phyloP scores from a whole-genome alignment of 2,888 invertebrate species.

The Poecilus cupreus region DNA sequence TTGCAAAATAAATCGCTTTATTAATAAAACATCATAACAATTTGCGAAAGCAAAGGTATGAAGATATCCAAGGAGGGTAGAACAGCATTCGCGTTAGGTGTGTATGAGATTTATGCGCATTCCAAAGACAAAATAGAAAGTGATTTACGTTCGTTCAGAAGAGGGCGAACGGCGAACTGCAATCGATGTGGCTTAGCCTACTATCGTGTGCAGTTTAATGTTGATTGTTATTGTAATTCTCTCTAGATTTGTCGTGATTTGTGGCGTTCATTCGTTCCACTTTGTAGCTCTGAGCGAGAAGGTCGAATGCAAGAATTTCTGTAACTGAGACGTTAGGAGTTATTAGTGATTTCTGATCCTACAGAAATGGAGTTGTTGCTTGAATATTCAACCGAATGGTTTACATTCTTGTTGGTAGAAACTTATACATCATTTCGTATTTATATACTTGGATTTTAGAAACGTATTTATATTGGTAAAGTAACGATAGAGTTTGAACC shows the following conservation, averaged over 20 bases:
- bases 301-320: constrained; percentile 26
- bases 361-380: background rate
- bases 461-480: too few species aligned
- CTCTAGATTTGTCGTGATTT: constrained; percentile 14
- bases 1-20: too few species aligned
- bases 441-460: too few species aligned
- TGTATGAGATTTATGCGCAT: constrained; percentile 32
- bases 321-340: constrained; percentile 4
- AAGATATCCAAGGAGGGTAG: constrained; percentile 8
- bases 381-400: constrained; percentile 7
- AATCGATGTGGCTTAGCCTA: constrained; percentile 1
- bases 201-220: constrained; percentile 1
- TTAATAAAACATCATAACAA: too few species aligned
- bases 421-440: background rate
- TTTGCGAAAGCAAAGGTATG: background rate
- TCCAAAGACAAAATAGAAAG: constrained; percentile 49
- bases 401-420: background rate
- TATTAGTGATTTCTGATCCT: background rate
- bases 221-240: constrained; percentile 40
- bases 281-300: constrained; percentile 1
- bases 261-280: constrained; percentile 12
- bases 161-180: background rate
- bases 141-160: constrained; percentile 30
- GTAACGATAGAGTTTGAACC: too few species aligned
- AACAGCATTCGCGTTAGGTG: background rate